Evolutionary conservation across 2,797 vertebrate genomes (phyloP).

Genomic region (Setipinna tenuifilis): DNA sequence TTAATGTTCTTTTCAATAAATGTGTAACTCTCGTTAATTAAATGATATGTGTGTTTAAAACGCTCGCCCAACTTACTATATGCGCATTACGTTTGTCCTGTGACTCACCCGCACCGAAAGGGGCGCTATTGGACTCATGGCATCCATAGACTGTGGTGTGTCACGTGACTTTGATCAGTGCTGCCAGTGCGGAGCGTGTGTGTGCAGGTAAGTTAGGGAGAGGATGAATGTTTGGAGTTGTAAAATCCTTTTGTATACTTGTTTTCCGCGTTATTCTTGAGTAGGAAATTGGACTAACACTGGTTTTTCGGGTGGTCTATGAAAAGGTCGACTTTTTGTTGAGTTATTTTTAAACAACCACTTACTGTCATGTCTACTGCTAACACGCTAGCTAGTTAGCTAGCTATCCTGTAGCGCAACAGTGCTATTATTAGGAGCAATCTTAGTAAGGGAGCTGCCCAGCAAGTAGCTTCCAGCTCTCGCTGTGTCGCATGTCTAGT

Average conservation of each 20-base stretch:
- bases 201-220: constrained; percentile 76
- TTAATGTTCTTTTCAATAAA: not conserved
- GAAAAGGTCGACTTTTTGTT: constrained; percentile 1
- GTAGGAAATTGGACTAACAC: not conserved
- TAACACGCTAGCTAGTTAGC: constrained; percentile 3
- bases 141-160: not conserved
- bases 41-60: not conserved
- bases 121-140: not conserved
- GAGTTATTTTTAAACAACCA: not conserved
- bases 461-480: constrained; percentile 9
- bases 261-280: not conserved
- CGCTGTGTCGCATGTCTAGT: not conserved
- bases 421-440: constrained; percentile 23
- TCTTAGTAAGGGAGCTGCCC: constrained; percentile 17
- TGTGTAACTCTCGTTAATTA: not conserved
- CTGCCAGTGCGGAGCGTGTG: constrained; percentile 80
- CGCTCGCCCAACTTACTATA: not conserved
- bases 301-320: not conserved
- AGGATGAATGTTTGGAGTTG: not conserved
- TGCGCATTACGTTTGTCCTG: not conserved
- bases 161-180: constrained; percentile 49
- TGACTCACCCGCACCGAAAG: constrained; percentile 5
- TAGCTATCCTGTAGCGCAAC: constrained; percentile 11
- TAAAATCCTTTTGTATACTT: not conserved
- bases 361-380: constrained; percentile 13